These are phyloP conservation scores for Mustelus asterias DNA, from an alignment of 2,113 vertebrate genomes.

Conservation along the genomic window DNA sequence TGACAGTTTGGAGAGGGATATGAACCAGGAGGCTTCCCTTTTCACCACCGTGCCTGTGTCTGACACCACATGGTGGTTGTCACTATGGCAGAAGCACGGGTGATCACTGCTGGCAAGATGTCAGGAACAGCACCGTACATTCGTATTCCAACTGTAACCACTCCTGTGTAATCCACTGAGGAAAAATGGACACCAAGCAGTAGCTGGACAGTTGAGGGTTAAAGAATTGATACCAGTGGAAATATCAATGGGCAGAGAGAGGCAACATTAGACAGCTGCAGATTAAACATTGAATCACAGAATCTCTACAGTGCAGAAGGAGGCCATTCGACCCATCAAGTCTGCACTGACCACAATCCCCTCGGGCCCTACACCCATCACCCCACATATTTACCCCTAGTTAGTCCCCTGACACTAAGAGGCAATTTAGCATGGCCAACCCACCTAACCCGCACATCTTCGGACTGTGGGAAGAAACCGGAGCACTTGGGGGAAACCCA, in stretches of 20 bases:
- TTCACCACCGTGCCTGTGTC: background rate
- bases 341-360: no score
- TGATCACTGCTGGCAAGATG: background rate
- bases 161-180: background rate
- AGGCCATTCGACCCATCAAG: no score
- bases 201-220: background rate
- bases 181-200: background rate
- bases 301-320: no score
- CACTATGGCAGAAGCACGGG: background rate
- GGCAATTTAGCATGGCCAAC: no score
- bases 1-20: background rate
- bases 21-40: background rate
- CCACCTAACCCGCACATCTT: no score
- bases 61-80: background rate
- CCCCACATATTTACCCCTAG: no score
- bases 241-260: background rate
- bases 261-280: no score
- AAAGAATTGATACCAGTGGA: background rate
- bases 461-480: no score
- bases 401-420: no score
- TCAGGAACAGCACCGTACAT: background rate
- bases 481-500: no score
- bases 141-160: background rate
- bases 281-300: no score
- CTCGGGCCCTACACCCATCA: no score